Evolutionary conservation across 1,140 invertebrate genomes (phyloP).

Genomic region (Drosophila ohnishii): DNA sequence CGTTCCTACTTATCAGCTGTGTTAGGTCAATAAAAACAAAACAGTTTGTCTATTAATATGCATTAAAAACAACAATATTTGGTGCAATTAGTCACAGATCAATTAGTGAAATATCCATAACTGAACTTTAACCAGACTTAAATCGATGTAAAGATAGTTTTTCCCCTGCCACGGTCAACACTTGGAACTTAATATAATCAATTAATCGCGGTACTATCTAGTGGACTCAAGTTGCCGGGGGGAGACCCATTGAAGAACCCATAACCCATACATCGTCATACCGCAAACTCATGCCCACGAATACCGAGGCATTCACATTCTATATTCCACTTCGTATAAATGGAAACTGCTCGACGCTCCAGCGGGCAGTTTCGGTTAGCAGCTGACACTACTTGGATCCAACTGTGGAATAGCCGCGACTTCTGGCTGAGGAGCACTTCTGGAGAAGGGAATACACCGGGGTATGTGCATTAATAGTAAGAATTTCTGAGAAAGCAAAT

Average conservation of each 20-base stretch:
- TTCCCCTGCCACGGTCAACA: constrained; percentile 18
- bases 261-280: constrained; percentile 16
- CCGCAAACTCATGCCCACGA: constrained; percentile 32
- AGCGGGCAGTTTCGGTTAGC: constrained; percentile 21
- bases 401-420: constrained; percentile 1
- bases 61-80: neutral
- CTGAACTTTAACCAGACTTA: constrained; percentile 18
- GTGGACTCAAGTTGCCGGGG: constrained; percentile 14
- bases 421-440: constrained; percentile 2
- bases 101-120: constrained; percentile 1
- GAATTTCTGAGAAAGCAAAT: neutral
- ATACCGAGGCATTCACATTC: constrained; percentile 9
- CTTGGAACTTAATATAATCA: constrained; percentile 22
- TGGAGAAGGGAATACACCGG: neutral
- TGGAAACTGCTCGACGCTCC: constrained; percentile 5
- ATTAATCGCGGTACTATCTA: constrained; percentile 42
- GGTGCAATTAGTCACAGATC: constrained; percentile 7
- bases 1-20: constrained; percentile 28
- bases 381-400: neutral
- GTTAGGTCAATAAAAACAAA: constrained; percentile 7
- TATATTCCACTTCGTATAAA: constrained; percentile 27
- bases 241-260: constrained; percentile 22
- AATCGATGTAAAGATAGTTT: neutral
- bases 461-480: neutral
- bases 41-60: constrained; percentile 5